Evolutionary conservation across 2,888 invertebrate genomes (phyloP).

Genomic region (Troides oblongomaculatus): DNA sequence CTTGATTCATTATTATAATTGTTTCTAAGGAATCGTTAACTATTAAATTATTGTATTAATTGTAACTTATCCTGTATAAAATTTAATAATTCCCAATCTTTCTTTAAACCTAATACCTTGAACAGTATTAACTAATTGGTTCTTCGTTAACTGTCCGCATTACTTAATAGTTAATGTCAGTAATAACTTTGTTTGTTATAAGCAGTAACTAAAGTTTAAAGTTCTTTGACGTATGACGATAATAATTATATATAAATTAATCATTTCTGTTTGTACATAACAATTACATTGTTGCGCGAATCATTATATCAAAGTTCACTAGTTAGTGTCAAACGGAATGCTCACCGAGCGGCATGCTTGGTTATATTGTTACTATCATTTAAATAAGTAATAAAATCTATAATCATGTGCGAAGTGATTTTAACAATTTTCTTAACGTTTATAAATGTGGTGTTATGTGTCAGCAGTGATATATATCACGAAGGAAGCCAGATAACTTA

Average conservation of each 20-base stretch:
- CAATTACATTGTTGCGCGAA: conserved; percentile 3
- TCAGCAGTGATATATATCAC: conserved; percentile 49
- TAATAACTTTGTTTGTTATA: no score
- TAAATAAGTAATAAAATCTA: not conserved
- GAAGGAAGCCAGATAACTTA: conserved; percentile 52
- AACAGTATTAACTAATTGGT: no score
- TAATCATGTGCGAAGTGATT: conserved; percentile 4
- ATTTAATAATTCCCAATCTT: no score
- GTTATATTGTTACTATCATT: not conserved
- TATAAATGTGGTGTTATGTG: conserved; percentile 10
- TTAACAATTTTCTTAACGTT: conserved; percentile 1
- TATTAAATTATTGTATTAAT: no score
- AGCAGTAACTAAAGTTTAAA: no score
- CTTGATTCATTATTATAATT: no score
- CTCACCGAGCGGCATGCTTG: not conserved
- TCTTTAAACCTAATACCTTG: no score
- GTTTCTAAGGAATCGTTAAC: no score
- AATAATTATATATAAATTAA: not conserved
- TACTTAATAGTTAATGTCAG: no score
- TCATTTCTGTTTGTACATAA: not conserved
- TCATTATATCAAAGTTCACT: conserved; percentile 5
- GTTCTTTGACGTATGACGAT: no score
- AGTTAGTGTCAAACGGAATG: not conserved
- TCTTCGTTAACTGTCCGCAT: no score
- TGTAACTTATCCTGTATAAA: no score